Conservation (phyloP, 1,140 invertebrate genomes). For the Procambarus virginalis region DNA sequence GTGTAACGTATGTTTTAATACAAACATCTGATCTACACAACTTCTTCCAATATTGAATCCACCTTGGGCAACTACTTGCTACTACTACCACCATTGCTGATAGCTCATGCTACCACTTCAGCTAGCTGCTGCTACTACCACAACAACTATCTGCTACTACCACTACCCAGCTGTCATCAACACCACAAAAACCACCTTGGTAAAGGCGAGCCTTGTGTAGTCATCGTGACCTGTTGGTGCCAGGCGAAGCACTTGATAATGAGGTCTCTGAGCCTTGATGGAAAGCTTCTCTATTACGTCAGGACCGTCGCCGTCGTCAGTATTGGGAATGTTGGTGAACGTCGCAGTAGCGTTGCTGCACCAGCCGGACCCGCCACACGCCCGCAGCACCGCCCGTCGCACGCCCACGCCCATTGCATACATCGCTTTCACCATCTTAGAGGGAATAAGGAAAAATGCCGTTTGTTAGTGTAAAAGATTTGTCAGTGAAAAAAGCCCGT, state of each 20-base stretch:
- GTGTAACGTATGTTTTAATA: no score
- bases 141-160: no score
- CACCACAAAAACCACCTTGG: slow-evolving; percentile 3
- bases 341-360: slow-evolving; percentile 30
- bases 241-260: slow-evolving; percentile 45
- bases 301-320: slow-evolving; percentile 11
- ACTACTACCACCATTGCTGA: no score
- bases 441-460: neutral
- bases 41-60: no score
- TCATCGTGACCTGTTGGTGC: neutral
- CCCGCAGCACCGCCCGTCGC: slow-evolving; percentile 30
- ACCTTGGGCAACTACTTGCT: no score
- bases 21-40: no score
- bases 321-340: neutral
- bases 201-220: slow-evolving; percentile 4
- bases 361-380: slow-evolving; percentile 33
- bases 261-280: slow-evolving; percentile 48
- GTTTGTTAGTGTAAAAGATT: no score
- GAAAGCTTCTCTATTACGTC: slow-evolving; percentile 61
- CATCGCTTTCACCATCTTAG: slow-evolving; percentile 52
- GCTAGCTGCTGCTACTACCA: no score
- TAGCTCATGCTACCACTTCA: no score
- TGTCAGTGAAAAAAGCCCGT: no score
- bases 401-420: slow-evolving; percentile 27
- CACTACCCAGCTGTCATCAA: neutral